phyloP scores from a whole-genome alignment of 2,797 vertebrate genomes.

The Acomys russatus region DNA sequence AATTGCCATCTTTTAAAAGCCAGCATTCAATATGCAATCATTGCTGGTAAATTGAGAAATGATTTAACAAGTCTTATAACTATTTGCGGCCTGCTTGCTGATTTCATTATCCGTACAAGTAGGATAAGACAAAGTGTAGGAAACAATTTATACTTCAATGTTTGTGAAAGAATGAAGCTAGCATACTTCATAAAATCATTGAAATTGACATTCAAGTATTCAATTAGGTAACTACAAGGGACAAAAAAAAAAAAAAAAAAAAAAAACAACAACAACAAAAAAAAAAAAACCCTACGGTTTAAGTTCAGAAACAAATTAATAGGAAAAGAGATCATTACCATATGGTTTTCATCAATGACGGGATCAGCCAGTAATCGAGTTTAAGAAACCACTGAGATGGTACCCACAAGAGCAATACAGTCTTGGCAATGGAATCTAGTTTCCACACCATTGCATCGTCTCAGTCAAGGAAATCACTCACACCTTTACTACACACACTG shows the following conservation, averaged over 20 bases:
- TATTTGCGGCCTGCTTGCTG: not conserved
- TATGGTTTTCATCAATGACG: slow-evolving; percentile 88
- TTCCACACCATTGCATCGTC: slow-evolving; percentile 88
- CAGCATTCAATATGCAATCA: not conserved
- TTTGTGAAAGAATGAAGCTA: not conserved
- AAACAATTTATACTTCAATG: not conserved
- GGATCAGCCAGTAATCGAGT: slow-evolving; percentile 87
- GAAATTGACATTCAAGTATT: not conserved
- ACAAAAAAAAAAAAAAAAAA: no score
- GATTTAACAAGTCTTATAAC: not conserved
- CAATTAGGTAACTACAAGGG: slow-evolving; percentile 68
- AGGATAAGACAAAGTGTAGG: slow-evolving; percentile 24
- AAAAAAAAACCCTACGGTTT: no score
- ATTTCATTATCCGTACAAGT: not conserved
- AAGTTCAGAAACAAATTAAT: slow-evolving; percentile 87
- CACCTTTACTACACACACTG: slow-evolving; percentile 79
- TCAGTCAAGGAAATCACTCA: slow-evolving; percentile 86
- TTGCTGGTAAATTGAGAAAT: not conserved
- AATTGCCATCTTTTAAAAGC: not conserved
- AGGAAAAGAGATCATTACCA: slow-evolving; percentile 85
- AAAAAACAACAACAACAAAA: no score
- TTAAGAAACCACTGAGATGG: slow-evolving; percentile 87
- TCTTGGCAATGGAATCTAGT: slow-evolving; percentile 81
- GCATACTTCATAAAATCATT: slow-evolving; percentile 1
- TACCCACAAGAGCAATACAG: slow-evolving; percentile 81